Percentiles rank a stretch among this genome's conserved stretches.
phyloP scores from a whole-genome alignment of 2,113 vertebrate genomes.

The Abramis brama region DNA sequence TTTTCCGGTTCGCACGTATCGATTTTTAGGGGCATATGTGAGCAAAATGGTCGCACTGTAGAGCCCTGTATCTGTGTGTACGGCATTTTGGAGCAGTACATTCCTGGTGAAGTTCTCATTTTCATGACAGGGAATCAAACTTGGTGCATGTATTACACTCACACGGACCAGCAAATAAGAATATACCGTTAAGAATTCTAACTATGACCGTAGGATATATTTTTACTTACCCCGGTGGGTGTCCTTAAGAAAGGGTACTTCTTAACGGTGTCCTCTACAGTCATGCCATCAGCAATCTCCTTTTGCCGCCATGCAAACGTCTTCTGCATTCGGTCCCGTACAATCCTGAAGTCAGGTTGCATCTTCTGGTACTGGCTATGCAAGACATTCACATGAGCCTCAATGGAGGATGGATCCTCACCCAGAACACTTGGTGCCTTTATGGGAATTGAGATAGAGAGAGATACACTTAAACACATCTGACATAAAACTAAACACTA shows the following conservation, averaged over 20 bases:
- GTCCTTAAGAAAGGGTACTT: slow-evolving; percentile 1
- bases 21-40: neutral
- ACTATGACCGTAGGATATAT: neutral
- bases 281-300: slow-evolving; percentile 19
- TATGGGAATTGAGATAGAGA: neutral
- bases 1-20: too few relatives aligned
- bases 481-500: slow-evolving; percentile 7
- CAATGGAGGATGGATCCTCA: slow-evolving; percentile 9
- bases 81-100: neutral
- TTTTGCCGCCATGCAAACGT: neutral
- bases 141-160: neutral
- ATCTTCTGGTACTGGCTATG: slow-evolving; percentile 11
- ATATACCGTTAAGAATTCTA: neutral
- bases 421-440: slow-evolving; percentile 9
- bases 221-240: slow-evolving; percentile 6
- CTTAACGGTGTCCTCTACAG: slow-evolving; percentile 12
- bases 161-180: slow-evolving; percentile 6
- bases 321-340: neutral
- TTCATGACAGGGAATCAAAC: slow-evolving; percentile 7
- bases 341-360: slow-evolving; percentile 21
- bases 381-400: slow-evolving; percentile 13
- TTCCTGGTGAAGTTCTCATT: slow-evolving; percentile 8
- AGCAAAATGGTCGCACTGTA: neutral
- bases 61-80: too few relatives aligned
- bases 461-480: slow-evolving; percentile 5